Conservation (phyloP, 2,797 vertebrate species). For the Propithecus deckenii region DNA sequence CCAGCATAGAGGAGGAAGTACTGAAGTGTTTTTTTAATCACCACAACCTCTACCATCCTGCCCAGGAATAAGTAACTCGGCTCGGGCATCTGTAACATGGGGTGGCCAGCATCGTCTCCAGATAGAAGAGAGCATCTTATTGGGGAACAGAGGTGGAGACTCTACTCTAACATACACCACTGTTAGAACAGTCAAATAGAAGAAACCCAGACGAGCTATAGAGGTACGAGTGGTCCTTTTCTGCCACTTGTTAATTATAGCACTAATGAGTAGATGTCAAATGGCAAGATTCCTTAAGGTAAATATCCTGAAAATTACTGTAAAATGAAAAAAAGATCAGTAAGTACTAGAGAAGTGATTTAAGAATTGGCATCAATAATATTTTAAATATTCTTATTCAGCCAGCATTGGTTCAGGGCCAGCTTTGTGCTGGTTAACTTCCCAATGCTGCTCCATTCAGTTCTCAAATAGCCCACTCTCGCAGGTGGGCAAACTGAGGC, state of each 20-base stretch:
- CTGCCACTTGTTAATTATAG: neutral
- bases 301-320: neutral
- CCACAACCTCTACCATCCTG: fast-evolving
- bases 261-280: neutral
- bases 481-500: neutral
- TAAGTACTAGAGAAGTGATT: neutral
- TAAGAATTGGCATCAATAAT: neutral
- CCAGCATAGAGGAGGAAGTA: neutral
- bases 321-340: neutral
- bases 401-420: neutral
- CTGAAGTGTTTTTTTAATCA: too few relatives aligned
- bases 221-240: neutral
- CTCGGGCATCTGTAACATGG: fast-evolving
- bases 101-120: neutral
- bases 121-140: neutral
- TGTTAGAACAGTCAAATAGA: neutral
- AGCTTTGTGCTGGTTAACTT: neutral
- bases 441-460: fast-evolving
- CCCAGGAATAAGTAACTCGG: fast-evolving
- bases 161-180: neutral
- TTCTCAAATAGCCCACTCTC: neutral
- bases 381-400: neutral
- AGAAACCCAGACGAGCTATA: fast-evolving
- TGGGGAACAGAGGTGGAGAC: neutral
- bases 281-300: neutral